Percentiles rank a stretch among this genome's conserved stretches.
phyloP scores from a whole-genome alignment of 2,888 invertebrate species.

The Brenthis daphne region DNA sequence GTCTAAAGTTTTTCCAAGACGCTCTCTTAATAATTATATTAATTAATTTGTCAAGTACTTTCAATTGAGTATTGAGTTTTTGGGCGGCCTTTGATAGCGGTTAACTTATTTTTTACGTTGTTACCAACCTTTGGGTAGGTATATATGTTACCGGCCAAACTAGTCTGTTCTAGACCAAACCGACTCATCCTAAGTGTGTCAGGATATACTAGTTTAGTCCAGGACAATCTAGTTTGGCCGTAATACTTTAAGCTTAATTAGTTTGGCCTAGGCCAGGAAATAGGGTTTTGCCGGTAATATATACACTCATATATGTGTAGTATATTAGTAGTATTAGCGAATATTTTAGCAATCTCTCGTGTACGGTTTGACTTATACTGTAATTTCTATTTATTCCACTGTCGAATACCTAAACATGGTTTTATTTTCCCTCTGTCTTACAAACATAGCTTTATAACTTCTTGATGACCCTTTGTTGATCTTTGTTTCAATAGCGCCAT shows the following conservation, averaged over 20 bases:
- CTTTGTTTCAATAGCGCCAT: slow-evolving; percentile 29
- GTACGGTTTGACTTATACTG: no score
- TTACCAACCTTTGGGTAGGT: not conserved
- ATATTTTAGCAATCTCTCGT: no score
- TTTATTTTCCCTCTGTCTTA: slow-evolving; percentile 27
- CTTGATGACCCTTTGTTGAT: slow-evolving; percentile 34
- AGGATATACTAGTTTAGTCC: no score
- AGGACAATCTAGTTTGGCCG: no score
- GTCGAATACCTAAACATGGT: not conserved
- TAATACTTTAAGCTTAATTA: no score
- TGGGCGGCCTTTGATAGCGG: not conserved
- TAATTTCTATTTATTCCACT: not conserved
- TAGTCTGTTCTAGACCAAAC: no score
- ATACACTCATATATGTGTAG: no score
- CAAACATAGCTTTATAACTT: slow-evolving; percentile 21
- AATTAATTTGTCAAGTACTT: slow-evolving; percentile 13
- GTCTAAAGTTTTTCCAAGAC: slow-evolving; percentile 5
- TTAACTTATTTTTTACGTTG: not conserved
- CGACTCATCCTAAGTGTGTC: no score
- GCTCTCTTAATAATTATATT: not conserved
- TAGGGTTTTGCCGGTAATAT: no score
- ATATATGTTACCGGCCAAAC: no score
- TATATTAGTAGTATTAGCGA: no score
- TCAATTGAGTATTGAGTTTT: slow-evolving; percentile 10
- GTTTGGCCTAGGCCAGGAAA: no score